Evolutionary conservation across 1,140 invertebrate genomes (phyloP), one percentile per base, ranked within the genome.

Genomic region (Drosophila tropicalis): DNA sequence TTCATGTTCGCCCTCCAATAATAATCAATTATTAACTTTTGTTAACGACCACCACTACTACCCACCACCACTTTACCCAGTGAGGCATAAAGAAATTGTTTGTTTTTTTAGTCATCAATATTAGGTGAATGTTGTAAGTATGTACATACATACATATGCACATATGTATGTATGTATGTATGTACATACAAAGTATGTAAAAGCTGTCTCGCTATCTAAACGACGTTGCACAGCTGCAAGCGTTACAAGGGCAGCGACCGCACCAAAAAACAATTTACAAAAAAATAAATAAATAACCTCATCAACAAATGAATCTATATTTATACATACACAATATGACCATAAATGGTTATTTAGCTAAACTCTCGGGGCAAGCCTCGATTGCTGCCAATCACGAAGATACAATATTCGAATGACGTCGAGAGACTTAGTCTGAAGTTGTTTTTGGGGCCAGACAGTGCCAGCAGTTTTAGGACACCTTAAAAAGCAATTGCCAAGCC

Each of bases 161-260:
- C 32, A 72, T 58, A 10, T 47, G 17, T 22, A 47, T 41, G 22
- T 44, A 5, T 3, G 4, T 67, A 56, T 56, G 36, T 62, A 67
- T 41, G 44, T 40, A 60, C 29, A 5, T 29, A 29, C 25, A 5
- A 5, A 29, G 19, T 44, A 5, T 34, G 3, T 19, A 47, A 17
- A 17, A 17, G 15, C 15, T 47, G 15, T 47, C 13, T 47, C 44
- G 44, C 44, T 47, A 51, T 51, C 17, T 19, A 12, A 51, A 22
- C 44, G 44, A 22, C 44, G 17, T 64, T 67, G 58, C 58, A 58
- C 61, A 65, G 67, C 64, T 72, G 65, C 73, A 85, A 81, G 51
- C 79, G 71, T 82, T 87, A 87, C 82, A 85, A 87, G 82, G 82
- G 79, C 83, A 81, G 83, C 83, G 76, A 76, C 79, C 79, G 75